These are phyloP conservation scores for Tachypleus tridentatus DNA, from an alignment of 1,140 invertebrate genomes.

Conservation along the genomic window DNA sequence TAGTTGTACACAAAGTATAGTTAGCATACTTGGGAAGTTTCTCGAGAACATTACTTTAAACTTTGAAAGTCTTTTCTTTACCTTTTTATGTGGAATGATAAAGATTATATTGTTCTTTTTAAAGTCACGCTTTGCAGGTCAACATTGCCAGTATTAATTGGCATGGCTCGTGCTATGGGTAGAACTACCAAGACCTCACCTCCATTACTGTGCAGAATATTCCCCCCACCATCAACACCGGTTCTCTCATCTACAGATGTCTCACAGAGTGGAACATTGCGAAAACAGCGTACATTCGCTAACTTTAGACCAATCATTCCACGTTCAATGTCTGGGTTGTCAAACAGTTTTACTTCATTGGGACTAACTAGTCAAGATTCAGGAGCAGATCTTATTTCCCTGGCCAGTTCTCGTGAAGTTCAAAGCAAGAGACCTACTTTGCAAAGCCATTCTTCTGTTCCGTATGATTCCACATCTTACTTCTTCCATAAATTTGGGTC, in stretches of 20 bases:
- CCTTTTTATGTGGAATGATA: neutral
- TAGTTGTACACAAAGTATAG: too few species aligned
- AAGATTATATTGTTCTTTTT: conserved; percentile 15
- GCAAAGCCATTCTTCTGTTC: conserved; percentile 31
- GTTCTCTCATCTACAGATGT: conserved; percentile 20
- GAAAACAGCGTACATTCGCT: conserved; percentile 28
- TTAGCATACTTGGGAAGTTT: too few species aligned
- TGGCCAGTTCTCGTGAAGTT: conserved; percentile 3
- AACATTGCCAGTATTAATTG: conserved; percentile 72
- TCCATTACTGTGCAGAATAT: conserved; percentile 68
- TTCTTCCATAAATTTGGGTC: conserved; percentile 88
- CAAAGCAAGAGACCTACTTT: conserved; percentile 22
- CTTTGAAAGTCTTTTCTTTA: too few species aligned
- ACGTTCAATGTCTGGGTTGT: conserved; percentile 57
- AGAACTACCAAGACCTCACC: conserved; percentile 46
- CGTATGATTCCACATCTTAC: conserved; percentile 64
- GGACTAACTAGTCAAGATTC: conserved; percentile 19
- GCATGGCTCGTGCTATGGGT: conserved; percentile 75
- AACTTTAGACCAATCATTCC: conserved; percentile 68
- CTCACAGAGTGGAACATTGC: neutral
- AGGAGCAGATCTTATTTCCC: conserved; percentile 15
- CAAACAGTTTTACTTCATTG: conserved; percentile 16
- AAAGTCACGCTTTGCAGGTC: conserved; percentile 60
- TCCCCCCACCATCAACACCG: conserved; percentile 41
- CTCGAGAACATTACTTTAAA: too few species aligned